Evolutionary conservation across 2,113 vertebrate species (phyloP).

Genomic region (Uropsilus gracilis): DNA sequence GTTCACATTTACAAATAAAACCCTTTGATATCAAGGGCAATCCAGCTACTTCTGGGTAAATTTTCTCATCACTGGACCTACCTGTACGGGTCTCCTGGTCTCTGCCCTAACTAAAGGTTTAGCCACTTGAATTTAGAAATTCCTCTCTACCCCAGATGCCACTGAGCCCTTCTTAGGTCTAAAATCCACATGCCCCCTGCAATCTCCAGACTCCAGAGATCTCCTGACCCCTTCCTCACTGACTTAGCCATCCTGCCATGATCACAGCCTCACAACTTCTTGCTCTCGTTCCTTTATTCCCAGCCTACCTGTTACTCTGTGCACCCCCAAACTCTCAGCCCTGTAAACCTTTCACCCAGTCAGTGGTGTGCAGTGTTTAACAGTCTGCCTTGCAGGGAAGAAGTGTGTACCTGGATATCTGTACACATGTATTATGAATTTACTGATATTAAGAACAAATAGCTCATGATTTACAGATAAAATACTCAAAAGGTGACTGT

Average conservation of each 20-base stretch:
- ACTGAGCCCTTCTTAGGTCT: neutral
- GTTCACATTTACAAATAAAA: neutral
- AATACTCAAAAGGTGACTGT: neutral
- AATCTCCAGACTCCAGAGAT: neutral
- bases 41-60: neutral
- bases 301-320: neutral
- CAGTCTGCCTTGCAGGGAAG: neutral
- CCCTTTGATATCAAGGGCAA: neutral
- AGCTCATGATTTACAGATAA: neutral
- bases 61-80: neutral
- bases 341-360: neutral
- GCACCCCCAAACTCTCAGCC: neutral
- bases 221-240: neutral
- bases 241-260: neutral
- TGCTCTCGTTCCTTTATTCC: neutral
- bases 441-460: neutral
- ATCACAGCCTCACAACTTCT: neutral
- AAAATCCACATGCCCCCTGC: rapidly evolving
- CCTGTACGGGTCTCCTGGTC: neutral
- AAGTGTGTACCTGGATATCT: rapidly evolving
- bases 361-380: neutral
- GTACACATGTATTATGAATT: neutral
- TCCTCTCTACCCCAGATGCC: too few relatives aligned
- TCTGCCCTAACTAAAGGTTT: neutral
- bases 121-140: neutral